Evolutionary conservation across 2,113 vertebrate species (phyloP), one percentile per base, ranked within the genome.

Genomic region (Dascyllus trimaculatus): DNA sequence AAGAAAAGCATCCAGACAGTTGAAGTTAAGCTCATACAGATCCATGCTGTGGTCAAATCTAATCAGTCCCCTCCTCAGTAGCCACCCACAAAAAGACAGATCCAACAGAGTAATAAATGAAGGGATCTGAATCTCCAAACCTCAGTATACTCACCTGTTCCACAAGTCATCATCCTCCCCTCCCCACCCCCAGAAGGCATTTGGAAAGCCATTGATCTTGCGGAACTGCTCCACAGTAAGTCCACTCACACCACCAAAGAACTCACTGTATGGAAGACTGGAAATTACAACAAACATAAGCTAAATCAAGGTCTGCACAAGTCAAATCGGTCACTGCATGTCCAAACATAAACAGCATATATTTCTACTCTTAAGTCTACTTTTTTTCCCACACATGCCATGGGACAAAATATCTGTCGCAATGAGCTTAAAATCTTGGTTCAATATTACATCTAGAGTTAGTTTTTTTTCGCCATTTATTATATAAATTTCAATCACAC

Each of bases 131-230:
- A 35, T 57, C 9, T 57, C 54, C 3, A 9, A 18, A 35, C 32
- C 15, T 0, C 14, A 11, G 13, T 15, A 3, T 11, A 77, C 79
- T 63, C 71, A 99, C 98, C 97, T 98, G 95, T 98, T 98, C 98
- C 97, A 99, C 73, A 98, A 95, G 90, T 99, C 97, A 0, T 99
- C 98, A 0, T 99, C 98, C 82, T 99, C 98, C 0, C 97, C 97
- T 0, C 98, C 98, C 98, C 98, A 99, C 70, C 98, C 98, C 97
- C 97, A 99, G 94, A 99, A 99, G 6, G 97, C 98, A 5, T 99
- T 99, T 17, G 98, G 97, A 85, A 99, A 99, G 49, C 98, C 98
- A 0, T 99, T 99, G 89, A 99, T 97, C 90, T 96, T 98, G 86
- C 69, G 93, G 84, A 98, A 99, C 92, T 99, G 98, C 70, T 98